phyloP scores from a whole-genome alignment of 2,888 invertebrate genomes.

The Drosophila nr. medialis region DNA sequence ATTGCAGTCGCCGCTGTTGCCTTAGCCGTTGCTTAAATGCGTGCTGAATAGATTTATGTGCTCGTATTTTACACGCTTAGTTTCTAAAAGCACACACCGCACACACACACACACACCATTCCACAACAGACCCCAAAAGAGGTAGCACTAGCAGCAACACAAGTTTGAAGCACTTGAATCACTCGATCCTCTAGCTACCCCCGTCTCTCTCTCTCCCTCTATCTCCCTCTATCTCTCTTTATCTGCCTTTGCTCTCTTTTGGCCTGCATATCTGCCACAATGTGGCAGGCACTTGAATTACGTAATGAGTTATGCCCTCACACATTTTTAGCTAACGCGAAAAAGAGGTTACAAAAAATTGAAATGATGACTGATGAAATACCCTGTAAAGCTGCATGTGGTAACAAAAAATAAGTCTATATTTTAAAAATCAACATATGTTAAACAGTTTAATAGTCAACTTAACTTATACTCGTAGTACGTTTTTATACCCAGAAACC shows the following conservation, averaged over 20 bases:
- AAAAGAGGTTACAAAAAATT: constrained; percentile 1
- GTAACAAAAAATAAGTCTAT: background rate
- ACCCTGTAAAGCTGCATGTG: constrained; percentile 2
- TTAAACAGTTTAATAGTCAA: background rate
- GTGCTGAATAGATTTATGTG: constrained; percentile 76
- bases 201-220: background rate
- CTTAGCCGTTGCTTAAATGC: constrained; percentile 62
- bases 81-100: constrained; percentile 53
- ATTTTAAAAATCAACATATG: background rate
- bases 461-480: background rate
- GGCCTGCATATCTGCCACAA: constrained; percentile 6
- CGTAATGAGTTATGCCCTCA: constrained; percentile 58
- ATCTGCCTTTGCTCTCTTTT: constrained; percentile 17
- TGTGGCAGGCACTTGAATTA: constrained; percentile 62
- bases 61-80: constrained; percentile 75
- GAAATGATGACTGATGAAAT: background rate
- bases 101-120: constrained; percentile 28
- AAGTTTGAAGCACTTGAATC: constrained; percentile 35
- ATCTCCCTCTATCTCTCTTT: background rate
- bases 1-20: constrained; percentile 11
- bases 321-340: constrained; percentile 42
- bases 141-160: constrained; percentile 18
- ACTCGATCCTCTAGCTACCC: constrained; percentile 11
- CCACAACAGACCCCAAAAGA: constrained; percentile 11
- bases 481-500: background rate